phyloP scores from a whole-genome alignment of 2,113 vertebrate genomes.

The Thalassarche chlororhynchos region DNA sequence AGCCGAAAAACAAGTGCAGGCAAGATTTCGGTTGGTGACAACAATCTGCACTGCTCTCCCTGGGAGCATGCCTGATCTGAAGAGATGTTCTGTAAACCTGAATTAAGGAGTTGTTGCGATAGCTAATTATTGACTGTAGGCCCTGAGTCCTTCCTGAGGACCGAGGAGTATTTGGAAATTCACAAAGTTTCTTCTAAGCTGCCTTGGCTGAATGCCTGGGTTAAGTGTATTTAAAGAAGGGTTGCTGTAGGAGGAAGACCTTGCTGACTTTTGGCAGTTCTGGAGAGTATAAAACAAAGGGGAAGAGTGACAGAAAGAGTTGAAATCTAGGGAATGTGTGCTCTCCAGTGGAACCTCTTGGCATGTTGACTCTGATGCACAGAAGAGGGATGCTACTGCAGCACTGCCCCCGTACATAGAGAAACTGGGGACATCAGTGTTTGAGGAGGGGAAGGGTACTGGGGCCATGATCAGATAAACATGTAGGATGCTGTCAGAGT shows the following conservation, averaged over 20 bases:
- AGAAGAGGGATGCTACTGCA: background rate
- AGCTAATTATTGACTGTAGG: background rate
- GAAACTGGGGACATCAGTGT: background rate
- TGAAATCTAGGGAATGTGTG: background rate
- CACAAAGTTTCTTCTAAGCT: background rate
- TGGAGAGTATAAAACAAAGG: background rate
- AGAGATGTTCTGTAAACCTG: background rate
- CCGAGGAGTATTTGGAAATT: background rate
- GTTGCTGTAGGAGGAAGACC: background rate
- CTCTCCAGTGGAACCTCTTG: background rate
- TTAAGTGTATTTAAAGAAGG: background rate
- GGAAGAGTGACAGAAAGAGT: background rate
- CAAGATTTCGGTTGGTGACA: background rate
- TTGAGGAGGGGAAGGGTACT: background rate
- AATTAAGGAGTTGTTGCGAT: background rate
- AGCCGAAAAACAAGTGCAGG: background rate
- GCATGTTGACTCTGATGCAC: fast-evolving
- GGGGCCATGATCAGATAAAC: background rate
- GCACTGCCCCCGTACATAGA: background rate
- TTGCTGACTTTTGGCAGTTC: background rate
- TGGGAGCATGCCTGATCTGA: fast-evolving
- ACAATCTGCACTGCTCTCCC: background rate
- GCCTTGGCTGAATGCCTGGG: background rate
- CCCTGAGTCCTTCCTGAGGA: background rate
- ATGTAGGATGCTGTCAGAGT: background rate